Percentiles rank a stretch among this genome's conserved stretches.
Evolutionary conservation across 2,888 invertebrate genomes (phyloP).

Genomic region (Tortricodes alternella): DNA sequence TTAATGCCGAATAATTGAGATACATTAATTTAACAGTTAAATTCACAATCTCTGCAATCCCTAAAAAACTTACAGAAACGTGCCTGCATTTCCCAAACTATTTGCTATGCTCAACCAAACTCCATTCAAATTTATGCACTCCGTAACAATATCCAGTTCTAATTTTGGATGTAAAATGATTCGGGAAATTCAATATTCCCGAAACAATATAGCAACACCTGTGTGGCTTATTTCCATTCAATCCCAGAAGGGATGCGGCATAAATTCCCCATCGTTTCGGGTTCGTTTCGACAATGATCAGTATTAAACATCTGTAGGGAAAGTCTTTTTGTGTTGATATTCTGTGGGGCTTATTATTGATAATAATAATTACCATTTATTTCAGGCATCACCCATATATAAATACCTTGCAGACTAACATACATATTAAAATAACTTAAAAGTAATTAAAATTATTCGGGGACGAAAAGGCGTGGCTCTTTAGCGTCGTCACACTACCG

Average conservation of each 20-base stretch:
- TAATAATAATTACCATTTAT: no score
- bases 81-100: constrained; percentile 15
- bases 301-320: not conserved
- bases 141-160: constrained; percentile 25
- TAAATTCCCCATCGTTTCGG: constrained; percentile 6
- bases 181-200: constrained; percentile 32
- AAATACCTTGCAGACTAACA: no score
- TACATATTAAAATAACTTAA: no score
- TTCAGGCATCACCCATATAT: no score
- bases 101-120: constrained; percentile 17
- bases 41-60: not conserved
- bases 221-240: constrained; percentile 28
- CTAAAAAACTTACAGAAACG: not conserved
- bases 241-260: constrained; percentile 16
- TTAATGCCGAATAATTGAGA: no score
- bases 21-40: not conserved
- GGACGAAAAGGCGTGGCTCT: no score
- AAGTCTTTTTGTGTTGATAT: not conserved
- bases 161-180: constrained; percentile 31
- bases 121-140: constrained; percentile 30
- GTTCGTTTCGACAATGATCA: not conserved
- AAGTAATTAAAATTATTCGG: no score
- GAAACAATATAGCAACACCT: constrained; percentile 32
- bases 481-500: no score
- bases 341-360: no score